Evolutionary conservation across 2,888 invertebrate species (phyloP), one percentile per base, ranked within the genome.

Genomic region (Dolichomitus sp.): DNA sequence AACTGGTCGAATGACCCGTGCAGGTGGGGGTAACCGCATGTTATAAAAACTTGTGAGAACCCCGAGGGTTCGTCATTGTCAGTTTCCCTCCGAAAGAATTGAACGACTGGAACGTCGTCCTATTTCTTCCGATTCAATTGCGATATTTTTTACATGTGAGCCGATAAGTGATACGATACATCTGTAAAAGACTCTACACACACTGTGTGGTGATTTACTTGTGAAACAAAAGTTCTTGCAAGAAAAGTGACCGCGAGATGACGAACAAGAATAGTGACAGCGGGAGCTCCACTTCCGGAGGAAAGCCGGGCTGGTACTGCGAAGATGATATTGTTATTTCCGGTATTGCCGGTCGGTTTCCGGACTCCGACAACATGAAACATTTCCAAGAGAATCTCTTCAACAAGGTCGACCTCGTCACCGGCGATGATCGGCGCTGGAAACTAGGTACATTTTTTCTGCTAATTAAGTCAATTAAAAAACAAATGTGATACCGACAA

Each of bases 371-470:
- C 84, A 96, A 96, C 87, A 95, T 98, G 75, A 93, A 95, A 66
- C 96, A 97, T 86, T 96, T 98, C 59, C 94, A 95, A 89, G 94
- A 96, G 72, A 96, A 96, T 88, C 94, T 98, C 17, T 95, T 96
- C 88, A 96, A 96, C 90, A 97, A 97, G 93, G 95, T 97, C 86
- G 98, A 99, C 90, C 94, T 96, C 92, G 94, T 96, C 50, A 95
- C 93, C 7, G 92, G 86, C n/a, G 94, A 94, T 74, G 90, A 91
- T 66, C 88, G 93, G 2, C 91, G 94, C 65, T 94, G 94, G 94
- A 91, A 91, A 76, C 73, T 89, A 68, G 91, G 92, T 92, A 75
- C 61, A 17, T 61, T 40, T 59, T 11, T 59, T 33, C 17, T 7
- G 50, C n/a, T 50, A 4, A 19, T 17, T 4, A 17, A 50, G 6